Conservation (phyloP, 2,888 invertebrate species). For the Willowsia nigromaculata region DNA sequence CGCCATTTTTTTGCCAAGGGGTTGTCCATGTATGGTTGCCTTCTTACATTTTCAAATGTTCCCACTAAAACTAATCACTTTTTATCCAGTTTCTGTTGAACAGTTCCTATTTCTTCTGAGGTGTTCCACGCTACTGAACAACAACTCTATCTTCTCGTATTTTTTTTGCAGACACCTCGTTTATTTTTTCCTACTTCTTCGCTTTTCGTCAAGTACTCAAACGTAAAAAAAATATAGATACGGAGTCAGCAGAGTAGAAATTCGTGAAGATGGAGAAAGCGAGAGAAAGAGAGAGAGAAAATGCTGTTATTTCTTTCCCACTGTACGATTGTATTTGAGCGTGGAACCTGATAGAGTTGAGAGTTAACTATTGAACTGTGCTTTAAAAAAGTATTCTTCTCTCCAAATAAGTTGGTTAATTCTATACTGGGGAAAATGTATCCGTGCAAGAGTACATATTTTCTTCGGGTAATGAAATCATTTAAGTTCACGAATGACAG, state of each 20-base stretch:
- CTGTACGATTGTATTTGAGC: background rate
- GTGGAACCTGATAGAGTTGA: background rate
- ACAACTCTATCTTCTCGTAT: background rate
- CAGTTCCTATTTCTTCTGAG: too few relatives aligned
- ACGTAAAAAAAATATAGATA: background rate
- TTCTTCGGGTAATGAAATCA: too few relatives aligned
- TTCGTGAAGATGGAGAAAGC: background rate
- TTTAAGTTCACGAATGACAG: too few relatives aligned
- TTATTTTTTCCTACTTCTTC: background rate
- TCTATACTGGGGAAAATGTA: background rate
- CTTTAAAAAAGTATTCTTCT: conserved; percentile 2
- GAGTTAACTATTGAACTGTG: background rate
- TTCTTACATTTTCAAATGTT: too few relatives aligned
- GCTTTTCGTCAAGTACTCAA: background rate
- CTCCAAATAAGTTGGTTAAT: background rate
- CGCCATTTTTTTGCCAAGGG: too few relatives aligned
- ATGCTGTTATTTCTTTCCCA: background rate
- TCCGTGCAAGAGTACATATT: background rate
- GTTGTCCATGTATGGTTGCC: too few relatives aligned
- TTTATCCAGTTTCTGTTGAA: too few relatives aligned
- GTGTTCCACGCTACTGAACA: background rate
- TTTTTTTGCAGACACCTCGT: conserved; percentile 5
- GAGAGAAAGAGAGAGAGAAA: background rate
- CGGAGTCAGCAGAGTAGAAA: background rate
- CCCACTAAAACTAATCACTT: too few relatives aligned